Evolutionary conservation across 2,888 invertebrate species (phyloP).

Genomic region (Icerya purchasi): DNA sequence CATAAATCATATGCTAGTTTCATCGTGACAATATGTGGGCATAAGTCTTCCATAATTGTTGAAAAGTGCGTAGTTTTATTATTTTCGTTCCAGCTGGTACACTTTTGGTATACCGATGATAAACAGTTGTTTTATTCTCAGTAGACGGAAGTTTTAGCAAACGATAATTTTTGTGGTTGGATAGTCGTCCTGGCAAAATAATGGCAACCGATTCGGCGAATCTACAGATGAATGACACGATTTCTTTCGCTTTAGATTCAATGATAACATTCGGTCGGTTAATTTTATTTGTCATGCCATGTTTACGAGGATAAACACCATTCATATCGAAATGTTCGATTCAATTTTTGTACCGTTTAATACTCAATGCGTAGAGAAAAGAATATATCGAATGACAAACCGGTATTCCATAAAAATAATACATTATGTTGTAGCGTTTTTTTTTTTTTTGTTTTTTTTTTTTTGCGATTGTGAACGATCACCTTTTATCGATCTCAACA

Average conservation of each 20-base stretch:
- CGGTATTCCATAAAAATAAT: no score
- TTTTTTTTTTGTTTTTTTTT: no score
- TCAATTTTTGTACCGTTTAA: no score
- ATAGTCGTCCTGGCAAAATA: background rate
- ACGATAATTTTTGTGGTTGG: background rate
- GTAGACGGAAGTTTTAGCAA: background rate
- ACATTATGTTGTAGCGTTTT: no score
- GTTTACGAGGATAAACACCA: background rate
- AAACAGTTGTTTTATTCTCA: background rate
- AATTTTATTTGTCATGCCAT: background rate
- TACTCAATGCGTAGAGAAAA: no score
- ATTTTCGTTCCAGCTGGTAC: background rate
- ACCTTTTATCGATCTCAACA: no score
- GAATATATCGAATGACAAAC: no score
- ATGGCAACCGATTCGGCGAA: background rate
- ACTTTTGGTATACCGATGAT: background rate
- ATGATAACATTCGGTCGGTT: background rate
- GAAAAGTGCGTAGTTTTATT: background rate
- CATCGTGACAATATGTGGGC: conserved; percentile 1
- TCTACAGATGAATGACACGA: background rate
- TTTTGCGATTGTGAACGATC: no score
- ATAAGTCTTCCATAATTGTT: background rate
- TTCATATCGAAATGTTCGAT: no score
- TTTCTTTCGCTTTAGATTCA: background rate
- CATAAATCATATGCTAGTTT: conserved; percentile 1